Evolutionary conservation across 53 echinoderm and acorn worm genomes (phyloP), one percentile per base, ranked within the genome.

Genomic region (Paracentrotus lividus): DNA sequence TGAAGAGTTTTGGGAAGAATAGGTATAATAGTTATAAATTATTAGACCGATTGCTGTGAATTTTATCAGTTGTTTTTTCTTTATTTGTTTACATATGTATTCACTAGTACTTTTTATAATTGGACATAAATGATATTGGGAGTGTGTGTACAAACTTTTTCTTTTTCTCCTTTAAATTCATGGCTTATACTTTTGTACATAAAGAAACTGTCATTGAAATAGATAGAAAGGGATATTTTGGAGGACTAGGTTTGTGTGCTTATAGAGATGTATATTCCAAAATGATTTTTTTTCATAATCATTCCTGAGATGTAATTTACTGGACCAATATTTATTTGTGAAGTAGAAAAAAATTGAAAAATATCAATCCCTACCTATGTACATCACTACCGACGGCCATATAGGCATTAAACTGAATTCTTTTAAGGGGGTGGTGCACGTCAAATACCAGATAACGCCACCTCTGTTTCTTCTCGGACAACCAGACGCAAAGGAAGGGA

Each of bases 21-120:
- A 51, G n/a, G 85, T 49, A 10, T 85, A 10, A 85, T 49, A 85
- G 85, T 85, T 49, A 47, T 85, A 24, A 49, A 26, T 85, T 49
- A 29, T 49, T 49, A 85, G 85, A 69, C 38, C 4, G 18, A 72
- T 72, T 14, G 20, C 40, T 21, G 36, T 38, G 18, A 72, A 4
- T 72, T 72, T 57, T 72, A 2, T 38, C 69, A 9, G 8, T 57
- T 31, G 1, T 9, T 59, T 52, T n/a, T n/a, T n/a, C n/a, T n/a
- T 52, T 0, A 52, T 52, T 67, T 72, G 40, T 72, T 72, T 72
- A 1, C 36, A 72, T 21, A n/a, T n/a, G 1, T 18, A 36, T 64
- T 64, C 27, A n/a, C n/a, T 64, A 18, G 64, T 72, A 72, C 36
- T 10, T 36, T 72, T 20, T 72, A 16, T 72, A 38, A 38, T 72